Conservation (phyloP, 1,140 invertebrate genomes). For the Lasioglossum albipes region DNA sequence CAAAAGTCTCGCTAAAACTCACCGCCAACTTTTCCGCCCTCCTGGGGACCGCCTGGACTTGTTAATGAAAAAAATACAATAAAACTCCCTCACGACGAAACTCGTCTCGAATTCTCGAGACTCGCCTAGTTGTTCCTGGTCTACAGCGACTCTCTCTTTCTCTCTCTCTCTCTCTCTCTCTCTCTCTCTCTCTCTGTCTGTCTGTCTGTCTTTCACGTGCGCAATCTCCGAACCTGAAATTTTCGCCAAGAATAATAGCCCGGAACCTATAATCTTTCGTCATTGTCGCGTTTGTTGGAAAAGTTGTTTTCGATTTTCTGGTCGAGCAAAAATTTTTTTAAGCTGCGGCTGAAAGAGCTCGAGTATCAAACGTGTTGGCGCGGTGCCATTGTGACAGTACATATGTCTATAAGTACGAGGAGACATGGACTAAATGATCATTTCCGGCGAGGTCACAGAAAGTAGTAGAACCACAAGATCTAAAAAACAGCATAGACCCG, state of each 20-base stretch:
- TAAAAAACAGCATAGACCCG: too few relatives aligned
- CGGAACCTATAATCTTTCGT: not conserved
- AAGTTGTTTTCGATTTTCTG: too few relatives aligned
- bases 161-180: too few relatives aligned
- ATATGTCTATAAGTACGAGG: too few relatives aligned
- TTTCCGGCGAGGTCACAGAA: too few relatives aligned
- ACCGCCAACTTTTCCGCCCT: constrained; percentile 71
- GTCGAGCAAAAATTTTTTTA: too few relatives aligned
- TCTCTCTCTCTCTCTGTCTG: not conserved
- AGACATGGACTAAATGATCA: too few relatives aligned
- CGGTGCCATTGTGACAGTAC: too few relatives aligned
- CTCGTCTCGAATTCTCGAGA: constrained; percentile 60
- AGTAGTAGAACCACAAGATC: too few relatives aligned
- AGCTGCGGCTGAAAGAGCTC: too few relatives aligned
- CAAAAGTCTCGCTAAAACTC: constrained; percentile 80
- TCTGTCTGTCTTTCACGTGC: constrained; percentile 39
- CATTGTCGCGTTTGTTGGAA: not conserved
- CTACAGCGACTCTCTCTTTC: constrained; percentile 27
- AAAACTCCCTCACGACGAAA: constrained; percentile 71
- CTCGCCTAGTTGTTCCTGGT: constrained; percentile 44
- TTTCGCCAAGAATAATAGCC: constrained; percentile 3
- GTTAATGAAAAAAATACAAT: constrained; percentile 80
- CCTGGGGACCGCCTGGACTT: constrained; percentile 71
- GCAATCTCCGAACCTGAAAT: constrained; percentile 29
- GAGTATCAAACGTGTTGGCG: too few relatives aligned